Base-by-base conservation (phyloP, 2,113 vertebrate species). In the Ochotona princeps region DNA sequence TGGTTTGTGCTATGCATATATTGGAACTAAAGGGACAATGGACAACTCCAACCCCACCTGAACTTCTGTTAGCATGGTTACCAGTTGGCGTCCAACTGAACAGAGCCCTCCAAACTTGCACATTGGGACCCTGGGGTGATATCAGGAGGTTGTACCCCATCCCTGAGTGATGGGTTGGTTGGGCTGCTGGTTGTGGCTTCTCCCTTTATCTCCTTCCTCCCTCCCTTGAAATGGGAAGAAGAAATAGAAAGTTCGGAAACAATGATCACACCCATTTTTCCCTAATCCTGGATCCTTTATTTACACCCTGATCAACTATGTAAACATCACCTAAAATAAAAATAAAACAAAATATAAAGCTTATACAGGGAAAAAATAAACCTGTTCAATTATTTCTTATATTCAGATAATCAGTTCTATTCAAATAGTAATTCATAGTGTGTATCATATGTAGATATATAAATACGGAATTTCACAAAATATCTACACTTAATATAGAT, bases 381-480 rank as follows among this genome's bases (percentile, higher is more conserved):
- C 2, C 9, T 32, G 76, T n/a, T 92, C 28, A 69, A 38, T 92
- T 65, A 38, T 84, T 67, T 86, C 21, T 83, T 54, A 2, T 14
- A 57, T 57, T 57, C 14, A 57, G 18, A 57, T 57, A 25, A 10
- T 49, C n/a, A 7, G 23, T 72, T 67, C 23, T 4, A 73, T 72
- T 72, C 11, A 83, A 75, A n/a, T 83, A 72, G 80, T 63, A 76
- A 65, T 13, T 74, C 28, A 84, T 10, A 74, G 17, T 91, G 88
- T 74, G n/a, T 15, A 75, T 72, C 75, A 93, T 84, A 26, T 82
- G 66, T 38, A 54, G 67, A 18, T 35, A 85, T 44, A 74, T 0
- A 83, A 92, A 54, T 75, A 69, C 20, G 79, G 4, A 7, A 21
- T 86, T 89, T 86, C 72, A 83, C 7, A 84, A 92, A 81, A 35